Evolutionary conservation across 2,888 invertebrate genomes (phyloP), one percentile per base, ranked within the genome.

Genomic region (Tridacna crocea): DNA sequence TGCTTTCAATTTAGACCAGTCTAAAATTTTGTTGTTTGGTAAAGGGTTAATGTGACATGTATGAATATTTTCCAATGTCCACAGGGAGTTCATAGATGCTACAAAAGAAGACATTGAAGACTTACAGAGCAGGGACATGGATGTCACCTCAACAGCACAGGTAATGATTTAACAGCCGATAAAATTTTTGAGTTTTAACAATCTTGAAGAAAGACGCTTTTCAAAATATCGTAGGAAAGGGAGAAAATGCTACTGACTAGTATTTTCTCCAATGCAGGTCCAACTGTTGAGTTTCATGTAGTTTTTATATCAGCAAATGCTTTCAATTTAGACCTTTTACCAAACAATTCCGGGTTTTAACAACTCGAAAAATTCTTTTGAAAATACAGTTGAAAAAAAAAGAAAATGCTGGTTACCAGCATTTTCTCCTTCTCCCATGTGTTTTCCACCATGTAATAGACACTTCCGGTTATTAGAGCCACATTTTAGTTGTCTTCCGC

Each of bases 101-200:
- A 92, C 92, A 46, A 89, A 90, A 79, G 91, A 91, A 75, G 92
- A 92, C 79, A 88, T 92, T 19, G 84, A 87, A 11, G 91, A 92
- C 77, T 80, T 92, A 58, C 89, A 89, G 82, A 78, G 86, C 27
- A 82, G 87, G 65, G 90, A 91, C 55, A 75, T 87, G 24, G 88
- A 88, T 58, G 82, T 84, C 22, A 90, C 91, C 12, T 91, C 92
- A 17, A 91, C 91, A 55, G 88, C 91, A 78, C 91, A 91, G 91
- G 91, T 91, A 85, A n/a, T 8, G 36, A 36, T 36, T 36, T 36
- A 2, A 2, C 36, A 36, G 8, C 3, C 8, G 8, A 36, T 36
- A 36, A 36, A 36, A 8, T 36, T 8, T 36, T 36, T 36, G 36
- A 36, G 36, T 4, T 2, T 36, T 36, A 36, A 36, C 8, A 8